Percentiles rank a stretch among this genome's conserved stretches.
Evolutionary conservation across 2,113 vertebrate genomes (phyloP).

Genomic region (Colistium nudipinnis): DNA sequence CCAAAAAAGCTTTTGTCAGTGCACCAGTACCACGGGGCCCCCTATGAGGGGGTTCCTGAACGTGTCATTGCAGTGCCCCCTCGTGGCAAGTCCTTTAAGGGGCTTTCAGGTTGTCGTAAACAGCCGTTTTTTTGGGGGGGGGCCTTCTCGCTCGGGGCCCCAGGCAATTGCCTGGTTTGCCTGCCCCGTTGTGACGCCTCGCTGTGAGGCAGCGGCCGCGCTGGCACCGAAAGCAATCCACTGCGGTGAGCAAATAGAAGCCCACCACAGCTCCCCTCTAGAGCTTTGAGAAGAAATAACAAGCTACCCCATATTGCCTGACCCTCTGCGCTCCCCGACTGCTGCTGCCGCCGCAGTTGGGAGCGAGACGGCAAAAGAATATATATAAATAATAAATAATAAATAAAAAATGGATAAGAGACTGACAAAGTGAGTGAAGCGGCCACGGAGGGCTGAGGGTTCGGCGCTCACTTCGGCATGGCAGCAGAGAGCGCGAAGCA

Average conservation of each 20-base stretch:
- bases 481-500: conserved; percentile 29
- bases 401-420: neutral
- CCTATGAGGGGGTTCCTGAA: too few relatives aligned
- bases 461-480: conserved; percentile 52
- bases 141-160: too few relatives aligned
- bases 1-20: too few relatives aligned
- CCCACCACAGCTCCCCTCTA: conserved; percentile 4
- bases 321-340: conserved; percentile 27
- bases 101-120: too few relatives aligned
- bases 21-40: too few relatives aligned
- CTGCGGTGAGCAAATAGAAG: neutral
- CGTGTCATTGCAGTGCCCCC: too few relatives aligned
- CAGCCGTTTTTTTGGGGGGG: neutral
- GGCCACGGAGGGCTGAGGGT: conserved; percentile 38
- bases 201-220: conserved; percentile 9
- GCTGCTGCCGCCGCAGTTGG: conserved; percentile 6
- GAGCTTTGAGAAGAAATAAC: conserved; percentile 33
- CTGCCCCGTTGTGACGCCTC: too few relatives aligned
- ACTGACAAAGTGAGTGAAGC: neutral
- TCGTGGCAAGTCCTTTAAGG: too few relatives aligned
- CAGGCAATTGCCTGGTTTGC: too few relatives aligned
- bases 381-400: too few relatives aligned
- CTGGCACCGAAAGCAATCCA: conserved; percentile 8
- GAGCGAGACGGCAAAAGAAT: neutral
- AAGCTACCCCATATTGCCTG: conserved; percentile 29